Base-by-base conservation (phyloP, 2,113 vertebrate genomes). In the Sardina pilchardus region DNA sequence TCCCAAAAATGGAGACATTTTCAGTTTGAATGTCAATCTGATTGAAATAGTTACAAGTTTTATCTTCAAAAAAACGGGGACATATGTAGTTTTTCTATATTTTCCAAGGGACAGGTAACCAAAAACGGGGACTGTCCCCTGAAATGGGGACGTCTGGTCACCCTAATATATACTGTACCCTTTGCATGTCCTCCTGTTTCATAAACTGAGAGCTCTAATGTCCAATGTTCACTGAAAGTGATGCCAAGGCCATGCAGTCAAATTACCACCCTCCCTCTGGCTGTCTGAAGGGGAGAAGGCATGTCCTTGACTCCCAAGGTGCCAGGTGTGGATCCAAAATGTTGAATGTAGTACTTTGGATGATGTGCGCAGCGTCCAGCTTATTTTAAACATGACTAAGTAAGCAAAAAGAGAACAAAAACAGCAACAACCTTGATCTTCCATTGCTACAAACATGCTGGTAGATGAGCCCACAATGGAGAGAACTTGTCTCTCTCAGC, bases 401-500 rank as follows among this genome's bases (percentile, higher is more conserved):
- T 34, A 71, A 71, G 63, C 26, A 71, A 30, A 34, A 34, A 71
- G 26, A 30, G 10, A 34, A 71, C 26, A 71, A 71, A 71, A 30
- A 30, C 63, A 71, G 6, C n/a, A 26, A 67, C n/a, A 71, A 71
- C 63, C 63, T 71, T 71, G 63, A 71, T 71, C 63, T 71, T 71
- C 26, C 26, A 34, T 71, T 71, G 9, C n/a, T 30, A 3, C 63
- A 71, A 71, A 71, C 63, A 71, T 71, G 63, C 63, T 71, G 63
- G 34, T 17, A 30, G 63, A 34, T 30, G n/a, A 26, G n/a, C 10
- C 1, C n/a, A 30, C 63, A 2, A 10, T 7, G 26, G 1, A 71
- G n/a, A 71, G 63, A 71, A 71, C n/a, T 7, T 63, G 59, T 63
- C 63, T 71, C 63, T 71, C 63, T 71, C n/a, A 71, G 63, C 63